Conservation (phyloP, 2,888 invertebrate genomes). For the Romanomermis culicivorax region DNA sequence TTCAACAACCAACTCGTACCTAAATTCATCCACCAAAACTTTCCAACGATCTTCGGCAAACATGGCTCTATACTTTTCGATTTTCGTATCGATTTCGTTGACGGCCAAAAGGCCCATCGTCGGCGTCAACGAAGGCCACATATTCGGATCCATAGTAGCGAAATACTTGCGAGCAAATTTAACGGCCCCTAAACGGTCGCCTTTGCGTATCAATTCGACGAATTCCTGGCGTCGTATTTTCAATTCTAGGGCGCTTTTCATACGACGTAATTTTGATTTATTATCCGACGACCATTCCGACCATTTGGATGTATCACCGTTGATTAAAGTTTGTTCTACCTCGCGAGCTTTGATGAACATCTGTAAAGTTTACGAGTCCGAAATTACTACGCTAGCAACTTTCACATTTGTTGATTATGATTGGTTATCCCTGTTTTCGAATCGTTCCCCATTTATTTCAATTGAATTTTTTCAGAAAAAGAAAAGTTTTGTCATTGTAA, state of each 20-base stretch:
- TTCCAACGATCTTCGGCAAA: slow-evolving; percentile 53
- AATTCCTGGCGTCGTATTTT: slow-evolving; percentile 49
- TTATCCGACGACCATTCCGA: slow-evolving; percentile 34
- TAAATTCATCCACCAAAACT: slow-evolving; percentile 60
- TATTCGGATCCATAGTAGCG: slow-evolving; percentile 57
- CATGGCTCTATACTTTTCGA: slow-evolving; percentile 33
- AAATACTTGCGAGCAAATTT: slow-evolving; percentile 76
- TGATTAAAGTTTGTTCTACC: slow-evolving; percentile 15
- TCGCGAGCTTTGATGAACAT: slow-evolving; percentile 6
- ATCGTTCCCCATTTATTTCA: no score
- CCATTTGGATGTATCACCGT: slow-evolving; percentile 15
- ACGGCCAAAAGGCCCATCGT: slow-evolving; percentile 16
- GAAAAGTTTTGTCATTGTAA: no score
- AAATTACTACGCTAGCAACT: slow-evolving; percentile 18
- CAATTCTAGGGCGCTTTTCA: slow-evolving; percentile 68
- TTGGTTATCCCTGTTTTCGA: slow-evolving; percentile 49
- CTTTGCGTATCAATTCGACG: slow-evolving; percentile 65
- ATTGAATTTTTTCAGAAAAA: no score
- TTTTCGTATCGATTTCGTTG: slow-evolving; percentile 7
- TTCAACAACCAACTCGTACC: no score
- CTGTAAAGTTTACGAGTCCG: no score
- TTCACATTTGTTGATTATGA: slow-evolving; percentile 78
- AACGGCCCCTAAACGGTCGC: slow-evolving; percentile 69
- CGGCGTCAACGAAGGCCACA: slow-evolving; percentile 32
- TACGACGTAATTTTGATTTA: slow-evolving; percentile 30